A percentile compares a stretch with the other conserved stretches of the same genome.
These are phyloP conservation scores for Perizoma flavofasciatum DNA, from an alignment of 2,888 invertebrate species.

Conservation along the genomic window DNA sequence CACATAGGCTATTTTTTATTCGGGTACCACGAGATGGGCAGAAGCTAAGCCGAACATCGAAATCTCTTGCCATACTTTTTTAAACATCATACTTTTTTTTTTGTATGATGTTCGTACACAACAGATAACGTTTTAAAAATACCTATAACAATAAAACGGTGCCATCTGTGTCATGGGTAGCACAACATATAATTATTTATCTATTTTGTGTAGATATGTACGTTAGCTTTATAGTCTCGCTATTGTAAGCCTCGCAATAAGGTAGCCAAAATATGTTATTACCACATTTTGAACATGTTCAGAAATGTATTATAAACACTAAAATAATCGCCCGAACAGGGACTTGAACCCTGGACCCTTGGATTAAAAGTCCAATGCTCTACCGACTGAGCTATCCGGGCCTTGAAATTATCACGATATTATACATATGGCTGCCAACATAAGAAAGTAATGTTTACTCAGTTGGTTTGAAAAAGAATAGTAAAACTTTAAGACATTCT, in stretches of 20 bases:
- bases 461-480: slow-evolving; percentile 2
- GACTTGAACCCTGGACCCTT: slow-evolving; percentile 92
- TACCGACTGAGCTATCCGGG: slow-evolving; percentile 90
- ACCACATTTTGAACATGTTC: background rate
- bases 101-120: too few species aligned
- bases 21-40: too few species aligned
- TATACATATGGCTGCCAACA: slow-evolving; percentile 5
- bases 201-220: too few species aligned
- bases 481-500: too few species aligned
- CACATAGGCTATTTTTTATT: too few species aligned
- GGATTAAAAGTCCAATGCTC: slow-evolving; percentile 91
- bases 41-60: too few species aligned
- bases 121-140: too few species aligned
- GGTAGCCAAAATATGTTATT: background rate
- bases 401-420: slow-evolving; percentile 42
- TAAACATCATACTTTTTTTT: too few species aligned
- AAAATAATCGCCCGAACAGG: slow-evolving; percentile 85
- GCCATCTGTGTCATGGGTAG: too few species aligned
- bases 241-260: background rate
- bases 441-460: background rate
- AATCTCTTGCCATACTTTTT: too few species aligned
- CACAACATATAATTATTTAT: too few species aligned
- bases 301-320: slow-evolving; percentile 3
- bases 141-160: too few species aligned
- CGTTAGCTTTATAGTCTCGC: background rate